Evolutionary conservation across 2,888 invertebrate genomes (phyloP), one percentile per base, ranked within the genome.

Genomic region (Argynnis bischoffii): DNA sequence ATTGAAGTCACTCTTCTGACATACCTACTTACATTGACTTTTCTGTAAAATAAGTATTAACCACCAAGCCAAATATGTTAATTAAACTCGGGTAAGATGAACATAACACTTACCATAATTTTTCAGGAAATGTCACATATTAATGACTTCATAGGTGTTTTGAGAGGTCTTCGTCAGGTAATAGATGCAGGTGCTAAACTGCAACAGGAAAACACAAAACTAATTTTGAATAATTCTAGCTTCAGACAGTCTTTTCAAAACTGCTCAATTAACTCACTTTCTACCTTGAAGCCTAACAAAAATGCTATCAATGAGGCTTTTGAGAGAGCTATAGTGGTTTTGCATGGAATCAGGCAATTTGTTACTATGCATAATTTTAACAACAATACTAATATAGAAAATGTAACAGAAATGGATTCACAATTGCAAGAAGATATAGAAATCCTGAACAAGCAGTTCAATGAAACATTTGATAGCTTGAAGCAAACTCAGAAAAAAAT

Each of bases 141-240:
- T 81, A 94, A 94, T 79, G 96, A 97, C 86, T 77, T 95, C 74
- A 83, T 95, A 76, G 95, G 94, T 55, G 90, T 97, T 71, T 79
- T 97, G 75, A 94, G 94, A 80, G 96, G 97, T 55, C 85, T 95
- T 67, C 95, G 96, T 78, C 89, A 94, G 59, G 95, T 97, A 63
- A 89, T 93, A 51, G 94, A 95, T 79, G 96, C 96, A 55, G 92
- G 95, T 61, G 79, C 94, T 26, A 95, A 94, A 81, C 85, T 95
- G 69, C 96, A 97, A 81, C 93, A 95, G 79, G 92, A 94, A 73
- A 87, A 93, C 71, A 81, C 94, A 66, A 94, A 92, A 81, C 86
- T 93, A 74, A 83, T 95, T 75, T 95, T 96, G 94, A 91, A 93
- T 83, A 96, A 96, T 84, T 96, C 96, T 18, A 96, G 95, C 82